Conservation (phyloP, 1,140 invertebrate genomes). For the Drosophila repleta region DNA sequence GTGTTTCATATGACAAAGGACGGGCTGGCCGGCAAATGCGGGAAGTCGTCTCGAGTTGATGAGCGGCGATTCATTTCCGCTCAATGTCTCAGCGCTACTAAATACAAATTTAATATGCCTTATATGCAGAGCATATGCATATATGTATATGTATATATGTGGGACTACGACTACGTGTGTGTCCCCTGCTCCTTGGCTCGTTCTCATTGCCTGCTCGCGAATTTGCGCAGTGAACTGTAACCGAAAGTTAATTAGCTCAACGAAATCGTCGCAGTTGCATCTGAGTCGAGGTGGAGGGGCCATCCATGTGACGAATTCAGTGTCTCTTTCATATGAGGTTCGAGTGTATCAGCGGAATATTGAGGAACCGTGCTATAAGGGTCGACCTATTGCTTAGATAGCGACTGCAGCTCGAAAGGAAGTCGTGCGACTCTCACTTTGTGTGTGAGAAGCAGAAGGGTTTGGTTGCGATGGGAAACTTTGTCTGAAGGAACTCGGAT, state of each 20-base stretch:
- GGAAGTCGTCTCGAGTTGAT: constrained; percentile 50
- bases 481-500: neutral
- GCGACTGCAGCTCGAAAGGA: constrained; percentile 39
- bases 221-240: constrained; percentile 77
- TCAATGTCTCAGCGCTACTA: constrained; percentile 41
- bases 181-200: constrained; percentile 18
- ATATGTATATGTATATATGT: neutral
- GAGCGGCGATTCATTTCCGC: constrained; percentile 73
- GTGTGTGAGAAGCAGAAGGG: constrained; percentile 44
- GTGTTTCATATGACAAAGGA: too few relatives aligned
- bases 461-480: constrained; percentile 37
- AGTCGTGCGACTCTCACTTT: constrained; percentile 2
- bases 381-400: constrained; percentile 32
- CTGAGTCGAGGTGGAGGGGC: constrained; percentile 21
- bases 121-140: neutral
- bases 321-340: constrained; percentile 27
- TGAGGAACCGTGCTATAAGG: constrained; percentile 54
- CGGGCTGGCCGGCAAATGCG: constrained; percentile 28
- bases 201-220: constrained; percentile 47
- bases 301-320: constrained; percentile 34
- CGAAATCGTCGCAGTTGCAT: constrained; percentile 53
- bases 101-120: constrained; percentile 59
- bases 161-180: constrained; percentile 28
- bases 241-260: constrained; percentile 78
- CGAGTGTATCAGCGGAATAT: constrained; percentile 22